These are phyloP conservation scores for Pipistrellus pygmaeus DNA, from an alignment of 2,797 vertebrate genomes.

Conservation along the genomic window DNA sequence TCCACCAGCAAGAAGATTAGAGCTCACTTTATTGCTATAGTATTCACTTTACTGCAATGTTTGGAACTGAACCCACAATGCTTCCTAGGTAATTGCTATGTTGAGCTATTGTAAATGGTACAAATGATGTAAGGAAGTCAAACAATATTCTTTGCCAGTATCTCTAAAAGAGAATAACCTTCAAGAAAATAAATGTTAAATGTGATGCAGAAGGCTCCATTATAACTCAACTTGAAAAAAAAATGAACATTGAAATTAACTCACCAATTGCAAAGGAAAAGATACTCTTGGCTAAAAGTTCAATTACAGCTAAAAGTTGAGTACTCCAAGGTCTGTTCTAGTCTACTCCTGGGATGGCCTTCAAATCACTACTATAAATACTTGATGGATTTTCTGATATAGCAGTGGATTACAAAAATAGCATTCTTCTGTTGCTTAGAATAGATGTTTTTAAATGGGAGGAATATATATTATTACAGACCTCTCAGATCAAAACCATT, in stretches of 20 bases:
- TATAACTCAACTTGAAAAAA: slow-evolving; percentile 24
- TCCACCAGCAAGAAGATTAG: neutral
- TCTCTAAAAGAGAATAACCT: neutral
- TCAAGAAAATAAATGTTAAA: slow-evolving; percentile 25
- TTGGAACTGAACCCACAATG: neutral
- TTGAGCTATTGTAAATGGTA: neutral
- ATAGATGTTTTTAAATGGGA: slow-evolving; percentile 29
- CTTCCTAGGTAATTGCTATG: neutral
- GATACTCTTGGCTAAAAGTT: neutral
- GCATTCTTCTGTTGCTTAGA: neutral
- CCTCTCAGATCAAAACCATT: slow-evolving; percentile 20
- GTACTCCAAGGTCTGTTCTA: neutral
- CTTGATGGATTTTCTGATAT: neutral
- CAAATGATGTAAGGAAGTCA: neutral
- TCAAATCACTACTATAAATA: neutral
- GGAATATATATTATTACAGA: slow-evolving; percentile 1
- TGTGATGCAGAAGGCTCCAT: neutral
- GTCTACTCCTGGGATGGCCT: neutral
- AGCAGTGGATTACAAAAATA: neutral
- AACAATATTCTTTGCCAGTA: neutral
- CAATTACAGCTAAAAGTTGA: neutral
- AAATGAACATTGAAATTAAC: slow-evolving; percentile 12
- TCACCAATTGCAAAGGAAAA: slow-evolving; percentile 32
- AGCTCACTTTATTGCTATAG: neutral
- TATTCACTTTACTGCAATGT: neutral